Percentiles rank a stretch among this genome's conserved stretches.
phyloP scores from a whole-genome alignment of 2,888 invertebrate genomes.

The Camponotus fellah region DNA sequence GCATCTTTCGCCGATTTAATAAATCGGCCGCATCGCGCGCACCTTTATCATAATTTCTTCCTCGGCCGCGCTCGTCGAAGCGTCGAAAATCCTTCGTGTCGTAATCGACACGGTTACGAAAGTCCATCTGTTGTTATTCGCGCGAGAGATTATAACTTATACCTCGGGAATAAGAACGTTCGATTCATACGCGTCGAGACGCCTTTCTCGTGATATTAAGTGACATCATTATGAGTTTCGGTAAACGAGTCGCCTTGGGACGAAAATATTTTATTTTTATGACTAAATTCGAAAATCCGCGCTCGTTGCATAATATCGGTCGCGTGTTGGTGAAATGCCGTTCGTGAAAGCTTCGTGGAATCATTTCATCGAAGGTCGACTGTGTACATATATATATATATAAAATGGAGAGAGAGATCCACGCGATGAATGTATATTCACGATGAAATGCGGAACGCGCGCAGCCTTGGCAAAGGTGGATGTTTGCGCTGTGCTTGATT shows the following conservation, averaged over 20 bases:
- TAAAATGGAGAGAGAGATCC: neutral
- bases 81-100: constrained; percentile 34
- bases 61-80: neutral
- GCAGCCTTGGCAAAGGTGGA: constrained; percentile 45
- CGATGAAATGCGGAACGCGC: constrained; percentile 1
- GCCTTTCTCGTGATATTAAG: constrained; percentile 42
- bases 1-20: constrained; percentile 22
- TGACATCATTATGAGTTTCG: constrained; percentile 37
- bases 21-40: constrained; percentile 21
- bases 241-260: constrained; percentile 17
- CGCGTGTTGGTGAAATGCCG: neutral
- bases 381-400: neutral
- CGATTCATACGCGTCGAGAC: constrained; percentile 23
- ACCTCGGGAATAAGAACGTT: constrained; percentile 29
- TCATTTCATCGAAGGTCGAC: constrained; percentile 9
- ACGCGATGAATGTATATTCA: neutral
- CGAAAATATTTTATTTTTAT: neutral
- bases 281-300: constrained; percentile 22
- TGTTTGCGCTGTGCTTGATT: constrained; percentile 41
- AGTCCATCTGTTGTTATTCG: constrained; percentile 7
- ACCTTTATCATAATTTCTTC: constrained; percentile 32
- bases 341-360: constrained; percentile 6
- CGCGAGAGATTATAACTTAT: constrained; percentile 12
- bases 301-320: neutral
- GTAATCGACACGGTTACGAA: constrained; percentile 31